A percentile compares a stretch with the other conserved stretches of the same genome.
These are phyloP conservation scores for Cossypha caffra DNA, from an alignment of 2,797 vertebrate species.

Conservation along the genomic window DNA sequence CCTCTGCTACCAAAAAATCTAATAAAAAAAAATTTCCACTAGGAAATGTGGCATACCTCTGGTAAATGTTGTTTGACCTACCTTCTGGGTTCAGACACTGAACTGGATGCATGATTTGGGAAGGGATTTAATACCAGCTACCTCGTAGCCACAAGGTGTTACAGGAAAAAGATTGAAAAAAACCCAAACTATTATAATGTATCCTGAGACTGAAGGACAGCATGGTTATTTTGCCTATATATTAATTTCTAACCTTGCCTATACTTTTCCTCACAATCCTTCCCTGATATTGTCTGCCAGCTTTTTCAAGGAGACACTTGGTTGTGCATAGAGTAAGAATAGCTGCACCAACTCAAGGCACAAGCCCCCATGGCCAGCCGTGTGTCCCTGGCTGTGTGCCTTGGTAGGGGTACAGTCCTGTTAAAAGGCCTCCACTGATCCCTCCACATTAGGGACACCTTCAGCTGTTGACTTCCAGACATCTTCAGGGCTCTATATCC, in stretches of 20 bases:
- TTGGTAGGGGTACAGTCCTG: background rate
- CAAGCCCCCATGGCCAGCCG: background rate
- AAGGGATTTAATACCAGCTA: background rate
- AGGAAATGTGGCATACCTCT: background rate
- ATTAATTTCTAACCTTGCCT: background rate
- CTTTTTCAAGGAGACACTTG: background rate
- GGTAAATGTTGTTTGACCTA: background rate
- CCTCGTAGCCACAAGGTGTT: background rate
- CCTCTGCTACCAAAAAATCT: background rate
- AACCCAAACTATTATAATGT: background rate
- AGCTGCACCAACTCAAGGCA: background rate
- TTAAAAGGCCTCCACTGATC: background rate
- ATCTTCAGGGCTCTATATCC: background rate
- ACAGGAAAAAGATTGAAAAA: background rate
- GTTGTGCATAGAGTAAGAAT: background rate
- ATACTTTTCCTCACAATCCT: background rate
- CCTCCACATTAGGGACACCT: background rate
- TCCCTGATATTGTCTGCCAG: background rate
- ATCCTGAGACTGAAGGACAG: background rate
- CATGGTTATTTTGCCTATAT: background rate
- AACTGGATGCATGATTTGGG: background rate
- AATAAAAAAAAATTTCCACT: background rate
- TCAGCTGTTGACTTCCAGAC: slow-evolving; percentile 5
- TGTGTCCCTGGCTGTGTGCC: background rate
- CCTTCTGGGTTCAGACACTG: background rate